Evolutionary conservation across 2,888 invertebrate species (phyloP).

Genomic region (Endomychus coccineus): DNA sequence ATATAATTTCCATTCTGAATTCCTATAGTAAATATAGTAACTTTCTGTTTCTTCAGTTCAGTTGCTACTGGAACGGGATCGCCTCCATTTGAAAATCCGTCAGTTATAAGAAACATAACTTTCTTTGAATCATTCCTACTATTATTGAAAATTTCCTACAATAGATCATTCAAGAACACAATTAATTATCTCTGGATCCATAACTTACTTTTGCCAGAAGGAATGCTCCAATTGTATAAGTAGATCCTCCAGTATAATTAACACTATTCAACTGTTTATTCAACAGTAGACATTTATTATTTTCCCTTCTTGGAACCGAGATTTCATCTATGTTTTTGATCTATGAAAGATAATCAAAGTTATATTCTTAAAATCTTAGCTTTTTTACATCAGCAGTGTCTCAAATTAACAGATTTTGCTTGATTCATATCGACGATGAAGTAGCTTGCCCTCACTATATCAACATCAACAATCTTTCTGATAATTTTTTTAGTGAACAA

Average conservation of each 20-base stretch:
- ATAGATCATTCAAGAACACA: slow-evolving; percentile 9
- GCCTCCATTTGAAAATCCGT: slow-evolving; percentile 64
- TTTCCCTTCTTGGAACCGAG: slow-evolving; percentile 43
- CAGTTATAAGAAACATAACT: slow-evolving; percentile 60
- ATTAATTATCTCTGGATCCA: slow-evolving; percentile 10
- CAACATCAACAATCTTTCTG: too few species aligned
- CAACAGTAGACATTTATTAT: slow-evolving; percentile 58
- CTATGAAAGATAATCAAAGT: slow-evolving; percentile 18
- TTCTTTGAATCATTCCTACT: slow-evolving; percentile 47
- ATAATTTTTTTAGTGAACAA: too few species aligned
- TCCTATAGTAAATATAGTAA: slow-evolving; percentile 51
- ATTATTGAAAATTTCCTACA: slow-evolving; percentile 45
- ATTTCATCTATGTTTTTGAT: slow-evolving; percentile 53
- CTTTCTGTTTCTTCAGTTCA: slow-evolving; percentile 47
- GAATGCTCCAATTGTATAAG: slow-evolving; percentile 62
- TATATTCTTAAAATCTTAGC: background rate
- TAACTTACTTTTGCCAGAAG: slow-evolving; percentile 51
- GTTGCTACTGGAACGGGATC: slow-evolving; percentile 56
- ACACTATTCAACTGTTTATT: slow-evolving; percentile 54
- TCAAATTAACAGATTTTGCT: too few species aligned
- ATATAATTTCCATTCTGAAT: slow-evolving; percentile 58
- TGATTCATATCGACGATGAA: too few species aligned
- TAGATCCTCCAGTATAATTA: slow-evolving; percentile 58
- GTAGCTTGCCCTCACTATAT: too few species aligned
- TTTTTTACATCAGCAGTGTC: background rate